phyloP scores from a whole-genome alignment of 2,888 invertebrate genomes.

The Piscicola geometra region DNA sequence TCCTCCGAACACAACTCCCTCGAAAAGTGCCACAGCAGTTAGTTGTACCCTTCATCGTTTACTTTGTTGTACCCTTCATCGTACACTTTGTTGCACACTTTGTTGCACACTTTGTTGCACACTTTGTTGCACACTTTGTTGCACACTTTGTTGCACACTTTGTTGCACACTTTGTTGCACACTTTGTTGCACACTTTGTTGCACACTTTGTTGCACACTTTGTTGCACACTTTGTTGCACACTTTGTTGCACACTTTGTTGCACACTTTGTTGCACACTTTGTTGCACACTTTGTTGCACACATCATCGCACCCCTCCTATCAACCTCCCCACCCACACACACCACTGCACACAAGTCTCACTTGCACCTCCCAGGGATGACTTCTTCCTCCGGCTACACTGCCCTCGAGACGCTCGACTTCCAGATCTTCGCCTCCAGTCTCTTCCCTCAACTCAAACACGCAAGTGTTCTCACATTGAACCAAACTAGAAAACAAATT shows the following conservation, averaged over 20 bases:
- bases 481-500: too few species aligned
- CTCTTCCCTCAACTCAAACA: constrained; percentile 14
- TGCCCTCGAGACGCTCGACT: not conserved
- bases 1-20: constrained; percentile 14
- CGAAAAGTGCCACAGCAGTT: not conserved
- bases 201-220: too few species aligned
- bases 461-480: not conserved
- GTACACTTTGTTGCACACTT: constrained; percentile 2
- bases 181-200: too few species aligned
- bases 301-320: too few species aligned
- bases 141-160: not conserved
- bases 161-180: too few species aligned
- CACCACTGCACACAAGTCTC: too few species aligned
- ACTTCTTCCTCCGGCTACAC: not conserved
- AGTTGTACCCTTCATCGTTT: not conserved
- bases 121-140: not conserved
- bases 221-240: too few species aligned
- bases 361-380: not conserved
- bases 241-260: not conserved
- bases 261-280: not conserved
- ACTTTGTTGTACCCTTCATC: not conserved
- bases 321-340: too few species aligned
- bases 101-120: not conserved
- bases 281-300: too few species aligned
- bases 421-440: constrained; percentile 2